Evolutionary conservation across 92 coral and sea anemone genomes (phyloP).

Genomic region (Metridium senile): DNA sequence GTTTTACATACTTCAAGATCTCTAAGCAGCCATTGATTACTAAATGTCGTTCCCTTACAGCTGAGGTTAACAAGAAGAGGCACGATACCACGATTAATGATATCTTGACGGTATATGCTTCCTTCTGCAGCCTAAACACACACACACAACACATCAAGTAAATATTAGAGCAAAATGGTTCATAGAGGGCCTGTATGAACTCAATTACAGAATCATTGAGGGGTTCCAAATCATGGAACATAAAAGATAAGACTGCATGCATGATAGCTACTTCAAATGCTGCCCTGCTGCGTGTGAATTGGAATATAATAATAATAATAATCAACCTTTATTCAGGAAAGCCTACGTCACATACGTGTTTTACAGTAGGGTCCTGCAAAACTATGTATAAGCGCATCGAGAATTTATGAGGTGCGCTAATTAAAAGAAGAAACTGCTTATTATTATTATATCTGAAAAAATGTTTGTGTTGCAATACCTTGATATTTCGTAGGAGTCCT

Average conservation of each 20-base stretch:
- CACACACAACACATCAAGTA: background rate
- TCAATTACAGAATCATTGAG: too few relatives aligned
- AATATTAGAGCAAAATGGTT: background rate
- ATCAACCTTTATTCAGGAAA: too few relatives aligned
- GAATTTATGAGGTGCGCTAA: background rate
- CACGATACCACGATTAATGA: conserved; percentile 67
- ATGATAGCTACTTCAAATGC: too few relatives aligned
- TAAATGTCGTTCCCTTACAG: conserved; percentile 88
- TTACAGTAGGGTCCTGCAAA: too few relatives aligned
- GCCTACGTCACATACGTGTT: too few relatives aligned
- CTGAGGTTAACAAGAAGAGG: conserved; percentile 80
- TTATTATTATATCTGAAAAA: background rate
- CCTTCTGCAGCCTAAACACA: conserved; percentile 29
- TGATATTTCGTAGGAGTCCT: conserved; percentile 82
- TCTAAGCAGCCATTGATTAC: conserved; percentile 92
- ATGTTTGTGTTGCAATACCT: too few relatives aligned
- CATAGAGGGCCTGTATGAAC: background rate
- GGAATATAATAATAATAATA: too few relatives aligned
- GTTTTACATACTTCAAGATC: conserved; percentile 78
- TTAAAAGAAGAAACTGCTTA: background rate
- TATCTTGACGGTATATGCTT: conserved; percentile 25
- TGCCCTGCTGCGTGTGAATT: too few relatives aligned
- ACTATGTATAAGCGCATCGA: too few relatives aligned
- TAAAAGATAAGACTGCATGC: too few relatives aligned
- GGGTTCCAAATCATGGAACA: too few relatives aligned